Conservation (phyloP, 2,888 invertebrate genomes). For the Chymomyza caudatula region DNA sequence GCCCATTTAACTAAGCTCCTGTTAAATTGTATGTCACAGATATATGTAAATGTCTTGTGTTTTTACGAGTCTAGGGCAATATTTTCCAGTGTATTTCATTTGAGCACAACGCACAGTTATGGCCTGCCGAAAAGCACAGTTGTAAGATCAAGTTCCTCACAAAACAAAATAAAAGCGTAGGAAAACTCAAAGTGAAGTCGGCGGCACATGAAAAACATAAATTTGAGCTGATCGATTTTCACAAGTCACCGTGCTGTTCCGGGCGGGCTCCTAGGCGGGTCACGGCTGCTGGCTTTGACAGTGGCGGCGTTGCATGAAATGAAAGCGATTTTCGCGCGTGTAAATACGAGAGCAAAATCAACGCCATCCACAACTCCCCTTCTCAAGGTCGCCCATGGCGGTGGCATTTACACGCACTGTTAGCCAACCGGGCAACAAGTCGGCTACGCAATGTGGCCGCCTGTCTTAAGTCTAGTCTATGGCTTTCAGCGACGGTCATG, state of each 20-base stretch:
- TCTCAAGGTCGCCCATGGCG: neutral
- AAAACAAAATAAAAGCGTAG: too few species aligned
- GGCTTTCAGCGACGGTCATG: too few species aligned
- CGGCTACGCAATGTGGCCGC: slow-evolving; percentile 38
- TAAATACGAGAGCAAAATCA: neutral
- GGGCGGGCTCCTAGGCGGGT: neutral
- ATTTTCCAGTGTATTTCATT: too few species aligned
- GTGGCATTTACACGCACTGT: slow-evolving; percentile 3
- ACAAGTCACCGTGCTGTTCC: neutral
- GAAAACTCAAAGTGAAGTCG: too few species aligned
- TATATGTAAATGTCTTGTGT: too few species aligned
- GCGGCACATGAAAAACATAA: too few species aligned
- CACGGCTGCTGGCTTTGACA: neutral
- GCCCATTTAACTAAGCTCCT: too few species aligned
- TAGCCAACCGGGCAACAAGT: slow-evolving; percentile 28
- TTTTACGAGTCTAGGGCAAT: too few species aligned
- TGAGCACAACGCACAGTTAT: too few species aligned
- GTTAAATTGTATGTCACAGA: too few species aligned
- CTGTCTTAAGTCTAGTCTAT: neutral
- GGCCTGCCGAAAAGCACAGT: too few species aligned
- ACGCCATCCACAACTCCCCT: neutral
- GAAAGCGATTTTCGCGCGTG: neutral
- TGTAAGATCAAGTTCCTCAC: too few species aligned
- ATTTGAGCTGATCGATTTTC: neutral
- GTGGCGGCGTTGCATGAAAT: neutral